These are phyloP conservation scores for Hirundichthys speculiger DNA, from an alignment of 2,113 vertebrate genomes.

Conservation along the genomic window DNA sequence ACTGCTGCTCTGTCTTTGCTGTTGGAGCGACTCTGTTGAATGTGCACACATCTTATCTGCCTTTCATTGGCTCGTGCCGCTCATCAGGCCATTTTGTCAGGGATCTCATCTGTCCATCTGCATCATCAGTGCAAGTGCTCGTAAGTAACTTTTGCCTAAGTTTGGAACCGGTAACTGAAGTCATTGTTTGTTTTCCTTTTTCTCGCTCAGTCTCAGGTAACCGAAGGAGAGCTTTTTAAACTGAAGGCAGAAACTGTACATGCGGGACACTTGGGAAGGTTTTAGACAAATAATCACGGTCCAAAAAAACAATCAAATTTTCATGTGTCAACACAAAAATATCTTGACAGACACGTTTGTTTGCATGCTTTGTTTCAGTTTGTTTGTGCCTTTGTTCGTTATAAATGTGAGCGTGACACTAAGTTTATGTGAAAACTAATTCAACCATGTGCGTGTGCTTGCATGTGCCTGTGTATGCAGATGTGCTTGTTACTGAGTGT, in stretches of 20 bases:
- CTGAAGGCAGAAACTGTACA: constrained; percentile 68
- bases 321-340: constrained; percentile 46
- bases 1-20: constrained; percentile 72
- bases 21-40: constrained; percentile 75
- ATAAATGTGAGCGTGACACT: constrained; percentile 36
- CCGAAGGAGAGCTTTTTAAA: constrained; percentile 49
- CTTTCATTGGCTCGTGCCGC: constrained; percentile 50
- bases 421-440: constrained; percentile 57
- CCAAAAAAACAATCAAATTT: constrained; percentile 32
- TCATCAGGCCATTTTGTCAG: constrained; percentile 45
- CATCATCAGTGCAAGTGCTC: constrained; percentile 39
- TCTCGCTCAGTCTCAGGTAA: constrained; percentile 19
- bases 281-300: constrained; percentile 49
- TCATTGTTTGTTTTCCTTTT: constrained; percentile 38
- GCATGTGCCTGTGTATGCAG: constrained; percentile 48
- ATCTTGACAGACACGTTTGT: constrained; percentile 39
- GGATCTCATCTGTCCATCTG: constrained; percentile 46
- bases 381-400: constrained; percentile 51
- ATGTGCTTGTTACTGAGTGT: constrained; percentile 75
- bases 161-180: constrained; percentile 23
- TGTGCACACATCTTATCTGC: constrained; percentile 65
- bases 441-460: constrained; percentile 55
- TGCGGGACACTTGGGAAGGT: constrained; percentile 41
- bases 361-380: constrained; percentile 39
- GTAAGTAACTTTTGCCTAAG: constrained; percentile 69